A percentile compares a stretch with the other conserved stretches of the same genome.
These are phyloP conservation scores for Syngnathus typhle DNA, from an alignment of 2,113 vertebrate genomes.

Conservation along the genomic window DNA sequence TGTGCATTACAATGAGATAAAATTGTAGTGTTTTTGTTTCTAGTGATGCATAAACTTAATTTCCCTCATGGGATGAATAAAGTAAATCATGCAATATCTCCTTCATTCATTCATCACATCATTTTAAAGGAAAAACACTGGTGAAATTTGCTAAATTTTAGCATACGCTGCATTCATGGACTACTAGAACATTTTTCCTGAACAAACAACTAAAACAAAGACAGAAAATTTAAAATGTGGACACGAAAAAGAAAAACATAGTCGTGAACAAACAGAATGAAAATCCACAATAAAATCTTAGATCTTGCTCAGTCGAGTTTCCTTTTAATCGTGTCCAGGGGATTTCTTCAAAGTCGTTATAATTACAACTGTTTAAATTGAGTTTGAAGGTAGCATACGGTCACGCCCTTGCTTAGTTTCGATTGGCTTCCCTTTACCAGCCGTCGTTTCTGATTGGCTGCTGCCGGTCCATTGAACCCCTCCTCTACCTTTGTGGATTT, in stretches of 20 bases:
- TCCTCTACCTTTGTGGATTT: conserved; percentile 75
- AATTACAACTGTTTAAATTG: conserved; percentile 18
- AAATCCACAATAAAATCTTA: neutral
- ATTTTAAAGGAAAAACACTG: neutral
- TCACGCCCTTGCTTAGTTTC: conserved; percentile 39
- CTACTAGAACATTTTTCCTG: no score
- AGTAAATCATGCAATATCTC: neutral
- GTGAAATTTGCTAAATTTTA: no score
- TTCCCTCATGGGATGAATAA: neutral
- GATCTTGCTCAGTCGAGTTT: neutral
- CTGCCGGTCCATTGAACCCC: conserved; percentile 56
- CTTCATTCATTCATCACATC: neutral
- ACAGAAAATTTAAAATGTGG: neutral
- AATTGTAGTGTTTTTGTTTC: neutral
- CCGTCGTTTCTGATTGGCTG: conserved; percentile 56
- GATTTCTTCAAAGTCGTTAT: neutral
- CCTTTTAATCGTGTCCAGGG: neutral
- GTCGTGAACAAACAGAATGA: neutral
- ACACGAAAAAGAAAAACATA: neutral
- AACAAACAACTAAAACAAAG: no score
- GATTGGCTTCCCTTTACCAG: conserved; percentile 54
- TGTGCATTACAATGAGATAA: neutral
- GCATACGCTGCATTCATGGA: neutral
- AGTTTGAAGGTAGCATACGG: conserved; percentile 22
- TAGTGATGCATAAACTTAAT: neutral